These are phyloP conservation scores for Nephila pilipes DNA, from an alignment of 1,140 invertebrate genomes.

Conservation along the genomic window DNA sequence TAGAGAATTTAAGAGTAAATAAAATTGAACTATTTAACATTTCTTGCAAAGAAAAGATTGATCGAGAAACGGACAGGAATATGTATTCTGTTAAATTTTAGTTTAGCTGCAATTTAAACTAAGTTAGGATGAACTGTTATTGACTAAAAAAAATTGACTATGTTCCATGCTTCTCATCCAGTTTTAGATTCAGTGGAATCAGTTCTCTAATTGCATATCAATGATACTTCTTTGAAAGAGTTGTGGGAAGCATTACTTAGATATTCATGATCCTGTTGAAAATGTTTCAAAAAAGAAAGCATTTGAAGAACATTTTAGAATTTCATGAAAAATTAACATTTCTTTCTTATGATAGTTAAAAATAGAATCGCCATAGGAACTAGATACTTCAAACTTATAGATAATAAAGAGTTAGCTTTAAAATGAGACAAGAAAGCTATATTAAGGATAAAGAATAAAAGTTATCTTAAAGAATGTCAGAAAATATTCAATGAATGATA, in stretches of 20 bases:
- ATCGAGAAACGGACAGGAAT: neutral
- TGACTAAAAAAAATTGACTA: neutral
- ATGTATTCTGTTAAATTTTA: neutral
- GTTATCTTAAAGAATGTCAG: neutral
- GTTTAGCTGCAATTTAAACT: neutral
- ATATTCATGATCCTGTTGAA: neutral
- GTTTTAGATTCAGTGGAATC: neutral
- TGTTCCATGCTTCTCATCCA: neutral
- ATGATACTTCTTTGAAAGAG: neutral
- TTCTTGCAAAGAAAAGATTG: neutral
- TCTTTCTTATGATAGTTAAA: conserved; percentile 18
- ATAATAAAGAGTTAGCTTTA: conserved; percentile 42
- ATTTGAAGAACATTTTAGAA: neutral
- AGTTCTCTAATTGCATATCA: neutral
- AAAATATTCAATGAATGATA: conserved; percentile 52
- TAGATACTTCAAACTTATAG: neutral
- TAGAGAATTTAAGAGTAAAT: neutral
- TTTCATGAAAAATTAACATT: conserved; percentile 23
- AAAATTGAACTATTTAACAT: neutral
- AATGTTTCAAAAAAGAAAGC: neutral
- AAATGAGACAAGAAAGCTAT: neutral
- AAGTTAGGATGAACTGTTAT: conserved; percentile 41
- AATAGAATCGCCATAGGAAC: conserved; percentile 5
- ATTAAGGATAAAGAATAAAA: neutral
- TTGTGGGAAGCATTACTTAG: conserved; percentile 12